Conservation (phyloP, 1,140 invertebrate genomes). For the Apis florea region DNA sequence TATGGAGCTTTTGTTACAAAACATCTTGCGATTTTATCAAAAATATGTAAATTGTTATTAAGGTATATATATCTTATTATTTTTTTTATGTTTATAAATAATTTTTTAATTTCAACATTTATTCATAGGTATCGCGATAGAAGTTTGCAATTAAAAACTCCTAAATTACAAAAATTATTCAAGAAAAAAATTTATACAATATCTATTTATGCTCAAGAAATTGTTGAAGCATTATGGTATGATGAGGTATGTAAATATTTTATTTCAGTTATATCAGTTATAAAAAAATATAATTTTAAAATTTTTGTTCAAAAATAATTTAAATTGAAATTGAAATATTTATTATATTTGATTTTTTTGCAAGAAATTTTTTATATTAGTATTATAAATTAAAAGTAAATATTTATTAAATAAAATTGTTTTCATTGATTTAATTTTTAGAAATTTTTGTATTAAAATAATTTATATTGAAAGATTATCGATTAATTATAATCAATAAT, state of each 20-base stretch:
- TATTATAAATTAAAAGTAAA: neutral
- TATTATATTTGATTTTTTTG: neutral
- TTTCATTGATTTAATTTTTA: too few species aligned
- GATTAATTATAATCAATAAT: neutral
- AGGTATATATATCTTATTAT: constrained; percentile 52
- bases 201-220: constrained; percentile 60
- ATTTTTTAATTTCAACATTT: constrained; percentile 15
- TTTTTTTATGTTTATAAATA: neutral
- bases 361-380: neutral
- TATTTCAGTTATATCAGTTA: too few species aligned
- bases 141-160: constrained; percentile 26
- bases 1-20: constrained; percentile 70
- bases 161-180: constrained; percentile 28
- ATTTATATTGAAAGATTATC: neutral
- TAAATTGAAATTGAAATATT: too few species aligned
- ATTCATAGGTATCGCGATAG: constrained; percentile 57
- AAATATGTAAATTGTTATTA: constrained; percentile 69
- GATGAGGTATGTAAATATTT: constrained; percentile 51
- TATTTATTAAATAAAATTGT: neutral
- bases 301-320: too few species aligned
- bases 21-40: constrained; percentile 67
- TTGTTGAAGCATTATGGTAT: constrained; percentile 65
- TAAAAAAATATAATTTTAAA: neutral
- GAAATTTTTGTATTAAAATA: too few species aligned
- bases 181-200: constrained; percentile 40